phyloP scores from a whole-genome alignment of 53 echinoderm and acorn worm species.

The Astropecten irregularis region DNA sequence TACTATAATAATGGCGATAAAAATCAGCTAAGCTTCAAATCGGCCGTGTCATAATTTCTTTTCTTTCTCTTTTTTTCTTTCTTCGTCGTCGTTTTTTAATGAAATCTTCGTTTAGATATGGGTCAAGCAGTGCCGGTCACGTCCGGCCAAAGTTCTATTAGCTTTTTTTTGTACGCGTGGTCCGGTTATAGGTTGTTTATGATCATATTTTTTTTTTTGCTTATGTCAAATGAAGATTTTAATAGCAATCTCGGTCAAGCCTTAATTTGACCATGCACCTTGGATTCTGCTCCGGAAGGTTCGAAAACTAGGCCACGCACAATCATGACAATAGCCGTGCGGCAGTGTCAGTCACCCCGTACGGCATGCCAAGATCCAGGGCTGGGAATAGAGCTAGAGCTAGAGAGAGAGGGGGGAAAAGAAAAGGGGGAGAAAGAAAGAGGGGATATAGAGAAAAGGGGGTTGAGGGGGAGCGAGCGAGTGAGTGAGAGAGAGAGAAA shows the following conservation, averaged over 20 bases:
- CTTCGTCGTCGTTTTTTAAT: no score
- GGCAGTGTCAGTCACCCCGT: slow-evolving; percentile 49
- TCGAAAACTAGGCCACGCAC: slow-evolving; percentile 34
- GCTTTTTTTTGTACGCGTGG: no score
- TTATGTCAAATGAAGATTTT: slow-evolving; percentile 11
- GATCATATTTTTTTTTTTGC: not conserved
- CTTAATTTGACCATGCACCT: slow-evolving; percentile 32
- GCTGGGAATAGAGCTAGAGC: not conserved
- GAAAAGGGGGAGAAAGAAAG: not conserved
- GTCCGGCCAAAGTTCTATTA: no score
- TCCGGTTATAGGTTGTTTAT: no score
- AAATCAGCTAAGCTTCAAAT: no score
- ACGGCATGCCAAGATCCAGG: not conserved
- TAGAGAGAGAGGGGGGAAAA: not conserved
- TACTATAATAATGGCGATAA: no score
- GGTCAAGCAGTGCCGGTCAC: no score
- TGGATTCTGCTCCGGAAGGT: slow-evolving; percentile 9
- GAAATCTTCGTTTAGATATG: no score
- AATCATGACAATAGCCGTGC: slow-evolving; percentile 20
- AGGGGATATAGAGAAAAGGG: not conserved
- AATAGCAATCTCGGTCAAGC: slow-evolving; percentile 48
- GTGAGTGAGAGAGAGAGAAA: not conserved
- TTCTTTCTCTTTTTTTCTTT: no score
- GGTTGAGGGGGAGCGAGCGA: slow-evolving; percentile 1
- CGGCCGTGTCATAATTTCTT: no score